Base-by-base conservation (phyloP, 2,113 vertebrate genomes). In the Apistogramma diplotaenia region DNA sequence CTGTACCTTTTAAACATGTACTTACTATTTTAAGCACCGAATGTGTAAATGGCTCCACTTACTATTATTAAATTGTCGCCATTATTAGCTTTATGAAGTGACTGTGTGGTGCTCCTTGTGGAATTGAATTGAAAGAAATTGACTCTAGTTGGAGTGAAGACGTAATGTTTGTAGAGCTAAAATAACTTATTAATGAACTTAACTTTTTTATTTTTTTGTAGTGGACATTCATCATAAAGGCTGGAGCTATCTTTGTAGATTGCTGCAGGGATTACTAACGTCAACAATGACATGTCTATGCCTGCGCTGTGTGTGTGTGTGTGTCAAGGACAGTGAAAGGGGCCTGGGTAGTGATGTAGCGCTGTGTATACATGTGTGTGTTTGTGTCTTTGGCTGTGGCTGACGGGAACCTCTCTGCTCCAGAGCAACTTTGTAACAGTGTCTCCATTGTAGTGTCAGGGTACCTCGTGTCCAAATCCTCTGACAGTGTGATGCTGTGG, bases 401-500 rank as follows among this genome's bases (percentile, higher is more conserved):
- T 53, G 84, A 92, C 82, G 78, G 78, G 78, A 90, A 85, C 88
- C 87, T 89, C 84, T 83, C 72, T 84, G 87, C 87, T 87, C 88
- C 74, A 21, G 72, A 90, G 85, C 87, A 60, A 87, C 88, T 91
- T 87, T 88, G 83, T 86, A 87, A 77, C 89, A 89, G 81, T 61
- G 5, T 86, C 83, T 88, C 85, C 79, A 85, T 91, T 90, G 85
- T 91, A 87, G 86, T 87, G 89, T 91, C 85, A 87, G 83, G 33
- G 72, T 81, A 84, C 53, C 89, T 91, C 58, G 61, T 92, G 89
- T 93, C 88, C 90, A 90, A 90, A 90, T 88, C 89, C 84, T 92
- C 81, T 88, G 92, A 89, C 89, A 82, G 87, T 84, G 86, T 85
- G 83, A 76, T 90, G 87, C 92, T 84, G 87, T 86, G 91, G 84